phyloP scores from a whole-genome alignment of 2,113 vertebrate species.

The Gallinago media region DNA sequence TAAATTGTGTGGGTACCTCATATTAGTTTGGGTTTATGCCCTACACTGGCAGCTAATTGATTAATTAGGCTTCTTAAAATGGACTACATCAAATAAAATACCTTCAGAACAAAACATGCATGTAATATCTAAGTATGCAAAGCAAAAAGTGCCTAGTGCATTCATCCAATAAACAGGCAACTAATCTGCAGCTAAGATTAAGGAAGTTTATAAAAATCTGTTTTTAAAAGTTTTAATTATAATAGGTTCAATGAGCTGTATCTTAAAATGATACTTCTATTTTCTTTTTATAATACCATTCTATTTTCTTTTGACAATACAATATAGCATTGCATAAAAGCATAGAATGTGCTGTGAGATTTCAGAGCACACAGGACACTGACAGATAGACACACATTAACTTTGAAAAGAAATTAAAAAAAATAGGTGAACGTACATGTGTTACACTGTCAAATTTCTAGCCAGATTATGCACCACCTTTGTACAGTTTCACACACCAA shows the following conservation, averaged over 20 bases:
- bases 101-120: conserved; percentile 26
- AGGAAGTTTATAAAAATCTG: conserved; percentile 34
- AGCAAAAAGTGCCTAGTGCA: neutral
- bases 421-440: neutral
- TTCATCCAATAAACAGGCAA: conserved; percentile 7
- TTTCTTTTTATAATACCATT: neutral
- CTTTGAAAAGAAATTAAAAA: neutral
- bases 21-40: conserved; percentile 30
- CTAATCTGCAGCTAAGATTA: conserved; percentile 29
- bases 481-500: neutral
- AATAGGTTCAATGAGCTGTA: neutral
- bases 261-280: conserved; percentile 12
- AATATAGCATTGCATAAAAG: neutral
- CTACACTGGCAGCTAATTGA: neutral
- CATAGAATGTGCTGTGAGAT: neutral
- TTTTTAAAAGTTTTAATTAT: conserved; percentile 55
- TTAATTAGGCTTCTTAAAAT: conserved; percentile 49
- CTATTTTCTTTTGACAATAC: neutral
- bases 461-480: neutral
- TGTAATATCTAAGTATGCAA: conserved; percentile 30
- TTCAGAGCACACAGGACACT: neutral
- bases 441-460: neutral
- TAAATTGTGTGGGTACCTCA: conserved; percentile 12
- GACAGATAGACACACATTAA: neutral
- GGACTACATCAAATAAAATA: conserved; percentile 40